Conservation (phyloP, 1,140 invertebrate species). For the Scaptomyza graminum region DNA sequence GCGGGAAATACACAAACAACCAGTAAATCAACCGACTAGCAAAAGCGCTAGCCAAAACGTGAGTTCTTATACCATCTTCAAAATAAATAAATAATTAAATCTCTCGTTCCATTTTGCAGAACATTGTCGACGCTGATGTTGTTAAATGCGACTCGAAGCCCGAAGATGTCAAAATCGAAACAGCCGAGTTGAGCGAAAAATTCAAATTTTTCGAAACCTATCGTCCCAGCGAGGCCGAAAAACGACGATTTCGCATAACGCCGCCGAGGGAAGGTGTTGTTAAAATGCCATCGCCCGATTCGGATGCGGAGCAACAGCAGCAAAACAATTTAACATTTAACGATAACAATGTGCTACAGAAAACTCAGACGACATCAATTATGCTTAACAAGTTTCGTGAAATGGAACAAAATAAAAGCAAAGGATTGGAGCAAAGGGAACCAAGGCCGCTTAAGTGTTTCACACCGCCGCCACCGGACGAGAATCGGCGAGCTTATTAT, state of each 20-base stretch:
- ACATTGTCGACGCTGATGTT: constrained; percentile 29
- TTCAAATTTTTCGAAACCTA: constrained; percentile 97
- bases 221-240: constrained; percentile 87
- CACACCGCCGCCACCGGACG: constrained; percentile 94
- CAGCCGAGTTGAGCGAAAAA: constrained; percentile 91
- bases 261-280: constrained; percentile 91
- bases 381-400: constrained; percentile 94
- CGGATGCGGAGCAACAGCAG: constrained; percentile 2
- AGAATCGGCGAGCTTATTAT: constrained; percentile 86
- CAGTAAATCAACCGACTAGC: not conserved
- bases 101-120: constrained; percentile 15
- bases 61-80: not conserved
- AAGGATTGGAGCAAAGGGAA: constrained; percentile 86
- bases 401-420: constrained; percentile 89
- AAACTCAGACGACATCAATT: constrained; percentile 90
- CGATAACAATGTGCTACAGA: constrained; percentile 85
- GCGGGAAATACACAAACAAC: not conserved
- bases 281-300: constrained; percentile 84
- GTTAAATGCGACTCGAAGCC: constrained; percentile 85
- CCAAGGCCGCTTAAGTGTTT: constrained; percentile 90
- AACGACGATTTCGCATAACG: constrained; percentile 92
- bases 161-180: constrained; percentile 91
- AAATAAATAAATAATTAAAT: not conserved
- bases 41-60: constrained; percentile 22
- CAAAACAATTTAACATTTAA: constrained; percentile 8